Evolutionary conservation across 2,888 invertebrate species (phyloP).

Genomic region (Parnassius mnemosyne): DNA sequence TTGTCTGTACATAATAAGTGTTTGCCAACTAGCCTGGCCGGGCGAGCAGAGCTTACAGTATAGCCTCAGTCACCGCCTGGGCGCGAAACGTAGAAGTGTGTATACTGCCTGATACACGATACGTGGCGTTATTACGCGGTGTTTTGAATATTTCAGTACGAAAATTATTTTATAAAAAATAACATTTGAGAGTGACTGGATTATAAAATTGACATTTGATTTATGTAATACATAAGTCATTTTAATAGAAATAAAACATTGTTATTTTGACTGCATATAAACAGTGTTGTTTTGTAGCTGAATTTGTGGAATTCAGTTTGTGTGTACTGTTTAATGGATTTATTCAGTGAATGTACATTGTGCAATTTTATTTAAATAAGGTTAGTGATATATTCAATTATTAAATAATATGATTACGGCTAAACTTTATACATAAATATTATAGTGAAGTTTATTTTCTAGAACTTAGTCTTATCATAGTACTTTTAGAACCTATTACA

Average conservation of each 20-base stretch:
- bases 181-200: conserved; percentile 4
- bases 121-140: conserved; percentile 25
- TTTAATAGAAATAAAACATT: neutral
- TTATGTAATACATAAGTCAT: neutral
- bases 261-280: conserved; percentile 2
- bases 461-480: too few relatives aligned
- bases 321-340: conserved; percentile 18
- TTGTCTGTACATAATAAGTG: conserved; percentile 43
- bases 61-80: conserved; percentile 70
- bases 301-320: conserved; percentile 7
- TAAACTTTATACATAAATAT: neutral
- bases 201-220: neutral
- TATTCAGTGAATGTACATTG: conserved; percentile 8
- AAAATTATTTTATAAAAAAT: conserved; percentile 10
- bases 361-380: conserved; percentile 7
- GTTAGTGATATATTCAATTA: conserved; percentile 15
- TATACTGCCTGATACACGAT: conserved; percentile 32
- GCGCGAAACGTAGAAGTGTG: conserved; percentile 35
- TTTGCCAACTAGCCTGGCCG: conserved; percentile 68
- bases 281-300: conserved; percentile 14
- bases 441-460: too few relatives aligned
- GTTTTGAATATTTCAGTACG: conserved; percentile 17
- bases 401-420: neutral
- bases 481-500: too few relatives aligned
- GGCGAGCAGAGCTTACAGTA: conserved; percentile 62